Conservation (phyloP, 2,888 invertebrate species). For the Drosophila helvetica region DNA sequence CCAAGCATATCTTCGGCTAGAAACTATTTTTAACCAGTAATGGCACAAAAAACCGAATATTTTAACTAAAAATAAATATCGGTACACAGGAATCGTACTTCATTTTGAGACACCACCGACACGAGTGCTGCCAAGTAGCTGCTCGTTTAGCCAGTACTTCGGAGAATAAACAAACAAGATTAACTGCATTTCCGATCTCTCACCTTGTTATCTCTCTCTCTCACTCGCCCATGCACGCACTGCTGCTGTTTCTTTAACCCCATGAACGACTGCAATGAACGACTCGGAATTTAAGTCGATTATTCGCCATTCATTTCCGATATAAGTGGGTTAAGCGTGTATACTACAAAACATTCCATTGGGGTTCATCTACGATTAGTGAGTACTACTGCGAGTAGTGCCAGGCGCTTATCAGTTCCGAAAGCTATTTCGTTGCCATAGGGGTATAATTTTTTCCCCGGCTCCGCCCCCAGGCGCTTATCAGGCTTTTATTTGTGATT, state of each 20-base stretch:
- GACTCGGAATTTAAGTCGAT: not conserved
- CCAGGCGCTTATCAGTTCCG: constrained; percentile 26
- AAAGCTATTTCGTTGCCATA: constrained; percentile 19
- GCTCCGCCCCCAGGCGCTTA: constrained; percentile 17
- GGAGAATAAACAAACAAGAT: not conserved
- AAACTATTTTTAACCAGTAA: no score
- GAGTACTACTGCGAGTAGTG: not conserved
- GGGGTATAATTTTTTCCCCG: not conserved
- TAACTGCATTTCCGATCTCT: not conserved
- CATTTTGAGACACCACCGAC: not conserved
- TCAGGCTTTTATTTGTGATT: constrained; percentile 15
- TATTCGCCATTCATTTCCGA: not conserved
- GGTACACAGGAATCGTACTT: not conserved
- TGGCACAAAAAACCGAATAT: no score
- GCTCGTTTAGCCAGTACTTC: not conserved
- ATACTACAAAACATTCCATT: constrained; percentile 8
- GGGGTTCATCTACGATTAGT: constrained; percentile 7
- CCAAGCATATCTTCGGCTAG: no score
- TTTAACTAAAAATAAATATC: no score
- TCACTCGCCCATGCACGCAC: not conserved
- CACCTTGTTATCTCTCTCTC: not conserved
- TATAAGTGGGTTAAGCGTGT: constrained; percentile 7
- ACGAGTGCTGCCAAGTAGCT: not conserved
- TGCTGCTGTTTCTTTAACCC: not conserved
- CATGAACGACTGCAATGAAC: no score